A percentile compares a stretch with the other conserved stretches of the same genome.
Evolutionary conservation across 2,797 vertebrate genomes (phyloP).

Genomic region (Enteromius paludinosus): DNA sequence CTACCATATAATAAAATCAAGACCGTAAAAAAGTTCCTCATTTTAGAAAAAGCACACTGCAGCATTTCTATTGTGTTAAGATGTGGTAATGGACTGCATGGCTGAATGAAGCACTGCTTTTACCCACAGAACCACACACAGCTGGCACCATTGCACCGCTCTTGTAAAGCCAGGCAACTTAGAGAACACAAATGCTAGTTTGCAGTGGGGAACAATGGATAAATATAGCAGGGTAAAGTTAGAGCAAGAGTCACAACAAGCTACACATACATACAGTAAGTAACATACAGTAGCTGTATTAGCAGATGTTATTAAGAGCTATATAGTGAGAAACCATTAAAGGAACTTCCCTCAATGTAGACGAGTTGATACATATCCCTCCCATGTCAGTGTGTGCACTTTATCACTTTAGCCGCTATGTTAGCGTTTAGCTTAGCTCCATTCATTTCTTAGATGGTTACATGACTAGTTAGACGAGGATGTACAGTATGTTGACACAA

Average conservation of each 20-base stretch:
- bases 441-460: too few relatives aligned
- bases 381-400: too few relatives aligned
- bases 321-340: background rate
- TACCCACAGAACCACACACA: constrained; percentile 2
- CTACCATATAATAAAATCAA: constrained; percentile 6
- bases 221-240: constrained; percentile 19
- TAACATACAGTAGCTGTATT: background rate
- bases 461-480: too few relatives aligned
- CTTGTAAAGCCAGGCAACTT: constrained; percentile 8
- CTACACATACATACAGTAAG: background rate
- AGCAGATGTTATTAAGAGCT: background rate
- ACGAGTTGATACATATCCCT: too few relatives aligned
- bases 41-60: constrained; percentile 18
- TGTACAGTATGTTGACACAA: too few relatives aligned
- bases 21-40: background rate
- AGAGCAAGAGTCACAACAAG: constrained; percentile 4
- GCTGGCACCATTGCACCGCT: constrained; percentile 9
- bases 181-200: constrained; percentile 1
- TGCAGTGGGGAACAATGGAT: constrained; percentile 15
- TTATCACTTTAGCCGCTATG: too few relatives aligned
- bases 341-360: too few relatives aligned
- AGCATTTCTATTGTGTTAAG: constrained; percentile 14
- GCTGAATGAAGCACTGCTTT: background rate
- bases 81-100: background rate
- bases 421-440: too few relatives aligned